Evolutionary conservation across 2,797 vertebrate genomes (phyloP), one percentile per base, ranked within the genome.

Genomic region (Lerista edwardsae): DNA sequence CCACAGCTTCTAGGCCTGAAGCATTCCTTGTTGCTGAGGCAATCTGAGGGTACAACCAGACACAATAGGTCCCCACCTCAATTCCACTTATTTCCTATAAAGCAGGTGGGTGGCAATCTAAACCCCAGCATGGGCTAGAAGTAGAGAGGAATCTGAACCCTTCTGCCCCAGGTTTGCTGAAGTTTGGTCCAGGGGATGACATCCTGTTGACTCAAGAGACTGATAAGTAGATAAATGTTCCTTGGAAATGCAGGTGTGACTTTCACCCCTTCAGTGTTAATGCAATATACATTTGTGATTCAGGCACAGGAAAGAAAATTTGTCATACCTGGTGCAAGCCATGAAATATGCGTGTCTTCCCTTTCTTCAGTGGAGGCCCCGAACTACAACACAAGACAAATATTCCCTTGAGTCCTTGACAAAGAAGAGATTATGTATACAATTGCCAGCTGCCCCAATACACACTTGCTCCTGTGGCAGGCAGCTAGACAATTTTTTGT

Each of bases 311-410:
- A n/a, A n/a, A n/a, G n/a, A n/a, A n/a, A n/a, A n/a, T n/a, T n/a
- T n/a, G n/a, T 92, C 59, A 41, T 97, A 99, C 99, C 98, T 98
- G 93, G 91, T 98, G 97, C 73, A 99, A 94, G 76, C 98, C 98
- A 88, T 98, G 97, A 95, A 99, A 99, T 79, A 97, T 23, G 44
- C 97, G 97, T 74, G 95, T 97, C 96, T 98, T 99, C 85, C 98
- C 98, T 91, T 97, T 97, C 94, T 98, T 99, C 82, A 99, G 94
- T 12, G 96, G 89, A 79, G 98, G 97, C 75, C 98, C 98, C 84
- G 97, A 99, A 91, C 99, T 99, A 93, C 71, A 94, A 89, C 74
- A 84, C 84, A 88, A 74, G 15, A 75, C 59, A 87, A 15, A 81
- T 83, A 88, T 59, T 0, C 36, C 41, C 17, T 72, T 31, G 21